Evolutionary conservation across 2,888 invertebrate genomes (phyloP).

Genomic region (Drosophila neotestacea): DNA sequence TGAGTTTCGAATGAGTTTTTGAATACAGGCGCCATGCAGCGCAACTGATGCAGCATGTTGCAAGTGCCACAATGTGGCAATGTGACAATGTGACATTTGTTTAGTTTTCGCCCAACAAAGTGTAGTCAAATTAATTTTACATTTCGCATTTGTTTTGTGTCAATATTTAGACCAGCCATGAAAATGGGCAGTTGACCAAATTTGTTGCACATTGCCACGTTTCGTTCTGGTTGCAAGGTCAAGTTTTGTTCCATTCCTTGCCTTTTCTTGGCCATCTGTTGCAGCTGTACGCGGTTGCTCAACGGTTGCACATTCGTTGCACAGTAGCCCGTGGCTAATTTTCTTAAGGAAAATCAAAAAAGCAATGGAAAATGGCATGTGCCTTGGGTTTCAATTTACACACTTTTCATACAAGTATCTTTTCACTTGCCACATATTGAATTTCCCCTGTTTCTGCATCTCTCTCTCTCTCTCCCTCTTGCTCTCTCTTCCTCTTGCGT

Average conservation of each 20-base stretch:
- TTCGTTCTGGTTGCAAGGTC: constrained; percentile 82
- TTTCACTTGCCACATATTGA: constrained; percentile 27
- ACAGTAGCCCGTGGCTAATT: constrained; percentile 54
- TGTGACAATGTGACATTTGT: constrained; percentile 14
- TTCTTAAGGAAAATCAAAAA: background rate
- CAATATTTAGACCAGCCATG: constrained; percentile 76
- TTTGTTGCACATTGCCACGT: background rate
- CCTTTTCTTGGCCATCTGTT: constrained; percentile 58
- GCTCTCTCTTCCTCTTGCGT: background rate
- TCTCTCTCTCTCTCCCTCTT: no score
- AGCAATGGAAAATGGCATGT: constrained; percentile 58
- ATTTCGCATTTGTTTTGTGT: constrained; percentile 53
- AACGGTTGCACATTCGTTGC: constrained; percentile 62
- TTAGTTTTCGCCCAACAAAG: constrained; percentile 20
- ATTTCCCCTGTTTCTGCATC: constrained; percentile 22
- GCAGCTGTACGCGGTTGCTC: constrained; percentile 58
- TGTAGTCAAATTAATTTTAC: constrained; percentile 79
- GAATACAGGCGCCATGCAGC: constrained; percentile 51
- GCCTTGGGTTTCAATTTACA: constrained; percentile 51
- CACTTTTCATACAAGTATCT: constrained; percentile 4
- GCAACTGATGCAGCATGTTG: constrained; percentile 57
- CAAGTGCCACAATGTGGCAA: constrained; percentile 19
- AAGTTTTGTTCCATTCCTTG: constrained; percentile 29
- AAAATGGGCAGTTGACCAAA: constrained; percentile 36
- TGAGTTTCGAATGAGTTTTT: constrained; percentile 61